Percentiles rank a stretch among this genome's conserved stretches.
Evolutionary conservation across 2,113 vertebrate species (phyloP).

Genomic region (Glaucidium brasilianum): DNA sequence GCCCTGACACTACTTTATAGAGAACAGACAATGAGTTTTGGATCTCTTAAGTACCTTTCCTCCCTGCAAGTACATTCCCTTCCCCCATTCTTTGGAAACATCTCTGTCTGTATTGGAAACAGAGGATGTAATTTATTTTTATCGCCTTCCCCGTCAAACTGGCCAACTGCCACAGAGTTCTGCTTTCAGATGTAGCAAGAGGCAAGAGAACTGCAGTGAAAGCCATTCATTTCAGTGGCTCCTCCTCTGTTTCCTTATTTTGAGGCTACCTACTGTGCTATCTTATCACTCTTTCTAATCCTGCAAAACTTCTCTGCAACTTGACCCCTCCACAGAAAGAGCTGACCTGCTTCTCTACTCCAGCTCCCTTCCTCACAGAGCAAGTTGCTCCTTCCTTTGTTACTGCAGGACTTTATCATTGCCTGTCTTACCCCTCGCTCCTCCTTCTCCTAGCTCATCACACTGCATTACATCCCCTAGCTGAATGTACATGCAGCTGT

Average conservation of each 20-base stretch:
- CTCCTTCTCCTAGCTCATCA: background rate
- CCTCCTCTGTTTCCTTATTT: constrained; percentile 36
- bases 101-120: constrained; percentile 34
- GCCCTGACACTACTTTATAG: background rate
- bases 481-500: background rate
- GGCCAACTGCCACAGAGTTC: constrained; percentile 46
- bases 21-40: constrained; percentile 9
- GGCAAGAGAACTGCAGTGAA: constrained; percentile 4
- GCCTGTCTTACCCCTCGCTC: background rate
- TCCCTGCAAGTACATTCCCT: background rate
- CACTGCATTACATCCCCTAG: background rate
- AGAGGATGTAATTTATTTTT: constrained; percentile 61
- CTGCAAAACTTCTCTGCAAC: constrained; percentile 23
- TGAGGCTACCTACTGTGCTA: constrained; percentile 37
- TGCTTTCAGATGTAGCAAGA: constrained; percentile 39
- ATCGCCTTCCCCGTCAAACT: constrained; percentile 44
- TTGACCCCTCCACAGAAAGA: background rate
- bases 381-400: background rate
- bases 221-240: background rate
- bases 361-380: background rate
- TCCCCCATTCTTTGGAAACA: background rate
- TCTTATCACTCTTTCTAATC: constrained; percentile 44
- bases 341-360: background rate
- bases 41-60: background rate
- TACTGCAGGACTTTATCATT: background rate